Evolutionary conservation across 2,113 vertebrate genomes (phyloP).

Genomic region (Pituophis catenifer): DNA sequence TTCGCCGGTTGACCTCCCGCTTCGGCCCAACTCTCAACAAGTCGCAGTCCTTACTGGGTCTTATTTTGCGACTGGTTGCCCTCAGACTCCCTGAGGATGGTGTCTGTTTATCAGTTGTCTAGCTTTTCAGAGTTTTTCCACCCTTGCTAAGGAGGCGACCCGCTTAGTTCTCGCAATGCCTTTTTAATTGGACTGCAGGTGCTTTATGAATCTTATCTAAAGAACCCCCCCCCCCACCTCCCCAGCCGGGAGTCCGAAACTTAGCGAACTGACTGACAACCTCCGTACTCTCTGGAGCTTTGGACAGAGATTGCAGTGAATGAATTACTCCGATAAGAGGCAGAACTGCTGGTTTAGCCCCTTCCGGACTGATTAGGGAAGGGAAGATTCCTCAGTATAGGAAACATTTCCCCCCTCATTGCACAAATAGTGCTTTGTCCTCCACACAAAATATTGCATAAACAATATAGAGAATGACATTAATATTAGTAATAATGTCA

Average conservation of each 20-base stretch:
- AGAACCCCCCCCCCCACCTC: neutral
- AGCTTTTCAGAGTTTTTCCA: neutral
- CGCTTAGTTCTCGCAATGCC: neutral
- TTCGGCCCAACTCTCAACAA: neutral
- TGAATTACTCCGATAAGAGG: neutral
- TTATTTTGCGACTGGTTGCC: neutral
- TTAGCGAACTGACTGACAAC: neutral
- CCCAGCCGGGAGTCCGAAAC: neutral
- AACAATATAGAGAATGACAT: neutral
- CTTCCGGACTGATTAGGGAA: neutral
- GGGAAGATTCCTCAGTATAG: neutral
- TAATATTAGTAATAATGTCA: neutral
- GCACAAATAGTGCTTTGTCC: neutral
- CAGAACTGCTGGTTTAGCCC: neutral
- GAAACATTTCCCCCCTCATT: neutral
- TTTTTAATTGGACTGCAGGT: neutral
- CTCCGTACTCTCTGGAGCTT: neutral
- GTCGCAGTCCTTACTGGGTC: neutral
- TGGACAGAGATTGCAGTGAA: neutral
- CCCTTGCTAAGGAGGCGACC: neutral
- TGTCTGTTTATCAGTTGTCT: neutral
- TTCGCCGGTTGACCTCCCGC: neutral
- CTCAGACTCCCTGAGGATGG: neutral
- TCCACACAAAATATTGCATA: neutral
- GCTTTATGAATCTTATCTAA: neutral